Evolutionary conservation across 2,797 vertebrate species (phyloP).

Genomic region (Gorsachius magnificus): DNA sequence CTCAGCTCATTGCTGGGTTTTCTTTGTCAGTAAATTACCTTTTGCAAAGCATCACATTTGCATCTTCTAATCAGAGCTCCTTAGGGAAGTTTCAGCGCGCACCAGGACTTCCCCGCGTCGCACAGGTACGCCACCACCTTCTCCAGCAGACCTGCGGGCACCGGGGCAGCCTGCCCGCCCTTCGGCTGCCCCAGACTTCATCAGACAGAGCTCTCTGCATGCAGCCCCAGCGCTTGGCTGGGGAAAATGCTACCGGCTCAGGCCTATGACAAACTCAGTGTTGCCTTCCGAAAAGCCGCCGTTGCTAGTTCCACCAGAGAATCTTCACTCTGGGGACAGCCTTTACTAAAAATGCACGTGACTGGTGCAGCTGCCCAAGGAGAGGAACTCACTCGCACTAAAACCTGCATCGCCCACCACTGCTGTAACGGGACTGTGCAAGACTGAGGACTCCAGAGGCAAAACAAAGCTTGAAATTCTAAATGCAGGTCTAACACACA

Average conservation of each 20-base stretch:
- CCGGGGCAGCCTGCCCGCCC: background rate
- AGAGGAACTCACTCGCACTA: background rate
- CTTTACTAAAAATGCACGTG: background rate
- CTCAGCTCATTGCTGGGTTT: background rate
- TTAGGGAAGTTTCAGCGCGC: background rate
- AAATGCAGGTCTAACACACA: background rate
- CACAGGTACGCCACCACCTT: background rate
- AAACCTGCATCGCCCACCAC: background rate
- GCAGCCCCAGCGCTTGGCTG: background rate
- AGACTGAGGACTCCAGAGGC: background rate
- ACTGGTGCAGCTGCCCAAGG: background rate
- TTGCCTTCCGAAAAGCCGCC: background rate
- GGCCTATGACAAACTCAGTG: background rate
- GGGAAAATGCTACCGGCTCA: background rate
- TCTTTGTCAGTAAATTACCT: background rate
- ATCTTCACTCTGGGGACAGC: background rate
- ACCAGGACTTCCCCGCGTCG: background rate
- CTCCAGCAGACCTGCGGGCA: background rate
- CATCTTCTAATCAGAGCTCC: background rate
- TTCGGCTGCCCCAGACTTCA: background rate
- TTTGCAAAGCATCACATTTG: background rate
- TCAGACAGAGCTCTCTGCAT: background rate
- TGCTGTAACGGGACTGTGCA: background rate
- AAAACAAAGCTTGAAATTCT: background rate
- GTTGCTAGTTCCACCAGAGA: background rate